Evolutionary conservation across 2,888 invertebrate species (phyloP), one percentile per base, ranked within the genome.

Genomic region (Diplolepis rosae): DNA sequence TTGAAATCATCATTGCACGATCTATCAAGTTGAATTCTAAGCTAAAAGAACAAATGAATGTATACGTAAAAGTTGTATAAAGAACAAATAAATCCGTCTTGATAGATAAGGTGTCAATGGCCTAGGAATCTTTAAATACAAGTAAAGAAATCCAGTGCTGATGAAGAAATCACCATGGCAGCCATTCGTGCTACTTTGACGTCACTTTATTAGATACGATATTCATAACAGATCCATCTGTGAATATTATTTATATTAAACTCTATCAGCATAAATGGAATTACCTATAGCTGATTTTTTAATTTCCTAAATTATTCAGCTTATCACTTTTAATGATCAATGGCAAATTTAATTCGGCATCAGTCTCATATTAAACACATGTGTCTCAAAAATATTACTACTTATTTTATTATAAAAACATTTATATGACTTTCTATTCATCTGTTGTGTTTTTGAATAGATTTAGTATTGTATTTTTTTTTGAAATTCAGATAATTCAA

Each of bases 41-140:
- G n/a, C n/a, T n/a, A n/a, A n/a, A n/a, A n/a, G n/a, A n/a, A n/a
- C n/a, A n/a, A n/a, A n/a, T n/a, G n/a, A n/a, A n/a, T n/a, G n/a
- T n/a, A n/a, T n/a, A n/a, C n/a, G n/a, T n/a, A n/a, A n/a, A n/a
- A n/a, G n/a, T n/a, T 32, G 42, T 50, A 61, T 24, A 18, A n/a
- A 45, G 28, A 54, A 35, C 27, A 22, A 27, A 70, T 48, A 68
- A 30, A 56, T 39, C 51, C 42, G 65, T 52, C 54, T 39, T 15
- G 30, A 65, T 69, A 61, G 54, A 65, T 71, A 66, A 51, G 52
- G 51, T 67, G 52, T 54, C 61, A 65, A 54, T 74, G 61, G 67
- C 66, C 69, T 67, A 39, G 65, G 65, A 67, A 65, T 45, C 66
- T 69, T 69, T 69, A 67, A 32, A 69, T 65, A 67, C 68, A 66